Conservation (phyloP, 1,140 invertebrate genomes). For the Meloidogyne exigua region DNA sequence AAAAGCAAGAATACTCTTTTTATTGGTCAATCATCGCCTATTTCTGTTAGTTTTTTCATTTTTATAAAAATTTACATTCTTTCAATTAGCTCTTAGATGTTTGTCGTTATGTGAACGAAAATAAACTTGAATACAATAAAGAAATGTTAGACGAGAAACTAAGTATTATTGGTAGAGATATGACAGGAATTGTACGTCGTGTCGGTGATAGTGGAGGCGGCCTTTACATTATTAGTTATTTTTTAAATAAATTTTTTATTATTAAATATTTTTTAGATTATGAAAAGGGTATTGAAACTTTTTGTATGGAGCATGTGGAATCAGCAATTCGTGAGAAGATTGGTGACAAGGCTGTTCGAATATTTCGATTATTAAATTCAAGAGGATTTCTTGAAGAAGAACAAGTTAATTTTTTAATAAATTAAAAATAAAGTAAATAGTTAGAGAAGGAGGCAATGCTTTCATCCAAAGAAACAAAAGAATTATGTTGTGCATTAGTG, state of each 20-base stretch:
- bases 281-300: constrained; percentile 37
- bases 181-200: constrained; percentile 31
- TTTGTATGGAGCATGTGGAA: constrained; percentile 46
- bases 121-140: constrained; percentile 18
- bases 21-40: constrained; percentile 32
- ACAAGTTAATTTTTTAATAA: constrained; percentile 23
- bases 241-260: not conserved
- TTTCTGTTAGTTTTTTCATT: constrained; percentile 22
- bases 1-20: constrained; percentile 4
- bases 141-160: constrained; percentile 25
- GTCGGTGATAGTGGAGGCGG: constrained; percentile 48
- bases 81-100: constrained; percentile 37
- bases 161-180: constrained; percentile 30
- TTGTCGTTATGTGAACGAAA: constrained; percentile 29
- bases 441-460: constrained; percentile 48
- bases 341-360: constrained; percentile 44
- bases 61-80: not conserved
- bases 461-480: constrained; percentile 45
- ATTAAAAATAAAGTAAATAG: not conserved
- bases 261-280: constrained; percentile 38
- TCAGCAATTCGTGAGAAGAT: constrained; percentile 46
- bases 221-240: constrained; percentile 42
- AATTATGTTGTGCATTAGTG: constrained; percentile 38
- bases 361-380: constrained; percentile 37
- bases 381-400: constrained; percentile 45